phyloP scores from a whole-genome alignment of 2,888 invertebrate species.

The Meandrusa payeni region DNA sequence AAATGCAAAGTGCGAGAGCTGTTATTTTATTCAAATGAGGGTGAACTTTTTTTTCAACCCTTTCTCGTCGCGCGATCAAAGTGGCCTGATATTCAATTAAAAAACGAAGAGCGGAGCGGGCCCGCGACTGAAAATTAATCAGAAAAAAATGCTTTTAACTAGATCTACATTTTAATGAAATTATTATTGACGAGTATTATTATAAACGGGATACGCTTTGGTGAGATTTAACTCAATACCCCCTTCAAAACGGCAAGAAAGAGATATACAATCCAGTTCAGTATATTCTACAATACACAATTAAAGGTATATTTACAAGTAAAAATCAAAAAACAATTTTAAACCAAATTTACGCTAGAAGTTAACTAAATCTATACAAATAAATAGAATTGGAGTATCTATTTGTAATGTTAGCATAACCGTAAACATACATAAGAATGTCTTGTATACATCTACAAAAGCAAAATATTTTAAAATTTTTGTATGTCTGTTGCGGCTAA shows the following conservation, averaged over 20 bases:
- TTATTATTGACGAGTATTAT: constrained; percentile 80
- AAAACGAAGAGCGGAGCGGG: constrained; percentile 74
- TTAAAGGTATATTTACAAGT: too few species aligned
- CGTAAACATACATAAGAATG: too few species aligned
- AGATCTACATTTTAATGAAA: constrained; percentile 82
- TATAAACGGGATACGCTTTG: constrained; percentile 64
- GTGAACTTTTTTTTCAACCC: constrained; percentile 78
- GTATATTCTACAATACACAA: too few species aligned
- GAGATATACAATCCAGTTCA: too few species aligned
- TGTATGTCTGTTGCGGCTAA: too few species aligned
- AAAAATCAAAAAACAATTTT: too few species aligned
- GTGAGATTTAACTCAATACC: constrained; percentile 43
- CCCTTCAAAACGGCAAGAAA: neutral
- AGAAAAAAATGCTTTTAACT: constrained; percentile 81
- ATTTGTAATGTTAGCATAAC: too few species aligned
- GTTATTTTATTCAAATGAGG: constrained; percentile 82
- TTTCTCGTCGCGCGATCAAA: constrained; percentile 76
- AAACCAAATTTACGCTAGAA: too few species aligned
- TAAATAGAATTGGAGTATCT: too few species aligned
- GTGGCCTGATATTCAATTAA: constrained; percentile 81
- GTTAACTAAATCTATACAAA: too few species aligned
- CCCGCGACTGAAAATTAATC: constrained; percentile 80
- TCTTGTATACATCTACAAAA: too few species aligned
- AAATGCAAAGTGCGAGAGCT: constrained; percentile 81
- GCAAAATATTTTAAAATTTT: too few species aligned